Evolutionary conservation across 2,113 vertebrate species (phyloP).

Genomic region (Charadrius vociferus): DNA sequence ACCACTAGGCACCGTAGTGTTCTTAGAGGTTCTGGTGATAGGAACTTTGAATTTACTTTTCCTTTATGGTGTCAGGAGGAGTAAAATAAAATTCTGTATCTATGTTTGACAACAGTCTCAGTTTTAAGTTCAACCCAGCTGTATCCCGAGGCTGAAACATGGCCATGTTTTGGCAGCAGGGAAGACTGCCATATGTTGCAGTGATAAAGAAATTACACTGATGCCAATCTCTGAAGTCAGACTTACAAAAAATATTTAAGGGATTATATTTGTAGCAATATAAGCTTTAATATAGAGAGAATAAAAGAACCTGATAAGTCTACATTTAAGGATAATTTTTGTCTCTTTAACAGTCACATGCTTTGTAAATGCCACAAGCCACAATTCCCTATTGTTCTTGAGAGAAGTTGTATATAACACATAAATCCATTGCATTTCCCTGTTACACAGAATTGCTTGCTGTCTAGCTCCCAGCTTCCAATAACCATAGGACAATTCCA

Average conservation of each 20-base stretch:
- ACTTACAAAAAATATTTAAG: constrained; percentile 5
- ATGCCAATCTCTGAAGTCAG: constrained; percentile 46
- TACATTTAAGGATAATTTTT: not conserved
- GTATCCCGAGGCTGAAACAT: constrained; percentile 61
- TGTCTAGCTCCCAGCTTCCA: not conserved
- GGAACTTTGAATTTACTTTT: not conserved
- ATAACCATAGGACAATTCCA: not conserved
- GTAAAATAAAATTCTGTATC: constrained; percentile 2
- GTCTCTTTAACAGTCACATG: not conserved
- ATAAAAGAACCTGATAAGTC: not conserved
- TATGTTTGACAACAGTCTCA: constrained; percentile 52
- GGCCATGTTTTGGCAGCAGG: constrained; percentile 55
- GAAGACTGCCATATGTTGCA: constrained; percentile 57
- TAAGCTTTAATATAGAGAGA: not conserved
- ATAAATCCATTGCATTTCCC: not conserved
- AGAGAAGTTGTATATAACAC: not conserved
- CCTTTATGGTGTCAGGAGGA: not conserved
- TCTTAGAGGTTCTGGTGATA: not conserved
- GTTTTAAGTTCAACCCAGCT: constrained; percentile 52
- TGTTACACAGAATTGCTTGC: not conserved
- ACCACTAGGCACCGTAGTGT: not conserved
- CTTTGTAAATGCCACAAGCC: not conserved
- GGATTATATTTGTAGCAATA: not conserved
- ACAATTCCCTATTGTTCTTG: not conserved
- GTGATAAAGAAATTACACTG: constrained; percentile 42